Evolutionary conservation across 2,113 vertebrate genomes (phyloP).

Genomic region (Dolichotis patagonum): DNA sequence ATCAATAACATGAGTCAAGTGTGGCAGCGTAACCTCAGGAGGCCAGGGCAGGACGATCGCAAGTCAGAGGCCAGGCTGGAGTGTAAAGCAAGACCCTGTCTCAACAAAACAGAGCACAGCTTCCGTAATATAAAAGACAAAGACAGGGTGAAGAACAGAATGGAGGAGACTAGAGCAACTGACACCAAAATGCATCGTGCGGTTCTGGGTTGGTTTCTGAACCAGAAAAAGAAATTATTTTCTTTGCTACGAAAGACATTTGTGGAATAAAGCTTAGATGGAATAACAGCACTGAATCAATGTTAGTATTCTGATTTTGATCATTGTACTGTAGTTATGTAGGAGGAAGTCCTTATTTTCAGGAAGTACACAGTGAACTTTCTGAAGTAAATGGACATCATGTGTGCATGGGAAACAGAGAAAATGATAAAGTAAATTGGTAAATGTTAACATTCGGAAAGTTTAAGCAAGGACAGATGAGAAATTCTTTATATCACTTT

Average conservation of each 20-base stretch:
- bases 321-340: background rate
- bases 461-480: background rate
- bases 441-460: background rate
- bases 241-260: background rate
- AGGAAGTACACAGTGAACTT: constrained; percentile 4
- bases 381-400: constrained; percentile 28
- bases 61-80: background rate
- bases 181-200: background rate
- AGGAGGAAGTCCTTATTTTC: constrained; percentile 49
- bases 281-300: background rate
- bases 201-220: background rate
- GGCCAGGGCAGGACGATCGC: background rate
- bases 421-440: constrained; percentile 15
- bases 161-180: background rate
- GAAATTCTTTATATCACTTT: background rate
- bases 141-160: constrained; percentile 32
- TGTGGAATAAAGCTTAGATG: background rate
- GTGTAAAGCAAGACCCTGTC: background rate
- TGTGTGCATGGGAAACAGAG: background rate
- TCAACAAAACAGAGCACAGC: background rate
- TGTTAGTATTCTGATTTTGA: constrained; percentile 40
- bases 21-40: background rate
- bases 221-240: background rate
- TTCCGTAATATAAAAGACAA: background rate
- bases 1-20: background rate